Evolutionary conservation across 1,140 invertebrate genomes (phyloP), one percentile per base, ranked within the genome.

Genomic region (Drosophila kikkawai): DNA sequence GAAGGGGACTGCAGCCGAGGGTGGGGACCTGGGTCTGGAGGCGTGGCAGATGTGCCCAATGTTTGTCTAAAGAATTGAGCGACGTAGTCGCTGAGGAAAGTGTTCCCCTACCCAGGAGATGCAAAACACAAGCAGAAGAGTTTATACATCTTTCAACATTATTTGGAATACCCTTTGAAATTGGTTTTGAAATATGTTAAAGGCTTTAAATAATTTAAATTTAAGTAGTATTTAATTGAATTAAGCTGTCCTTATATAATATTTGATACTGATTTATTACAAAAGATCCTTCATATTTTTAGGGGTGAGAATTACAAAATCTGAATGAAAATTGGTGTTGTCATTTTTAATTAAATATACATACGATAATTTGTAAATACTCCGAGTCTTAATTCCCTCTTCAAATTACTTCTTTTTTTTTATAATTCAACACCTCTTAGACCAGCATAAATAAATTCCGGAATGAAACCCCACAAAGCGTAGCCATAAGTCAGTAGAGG

Each of bases 1-100:
- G 64, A 67, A 64, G 60, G 58, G 45, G 22, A 51, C 42, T 67
- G 75, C 32, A 61, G 45, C 26, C n/a, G 51, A 41, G 29, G 39
- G 13, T 7, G 26, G 56, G 12, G 13, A 5, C 48, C 19, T 42
- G 17, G 64, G 42, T 36, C 34, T 37, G 60, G 58, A 75, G 76
- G 84, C 51, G 64, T 68, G 55, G 64, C 76, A 67, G 42, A 19
- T 59, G 47, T 32, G 42, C 57, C 45, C 75, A 64, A 37, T 91
- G 86, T 91, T 91, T 91, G 86, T 80, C 48, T 70, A 82, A 91
- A 82, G 87, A 86, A 91, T 91, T 91, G 86, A 70, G 77, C 56
- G 39, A 79, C 67, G 47, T 53, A 44, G 41, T 42, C 22, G 53
- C 44, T 26, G 59, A 8, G 34, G 19, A 34, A 17, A 57, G 50